These are phyloP conservation scores for Rhopilema esculentum DNA, from an alignment of 30 jellyfish, hydroid and myxozoan genomes.

Conservation along the genomic window DNA sequence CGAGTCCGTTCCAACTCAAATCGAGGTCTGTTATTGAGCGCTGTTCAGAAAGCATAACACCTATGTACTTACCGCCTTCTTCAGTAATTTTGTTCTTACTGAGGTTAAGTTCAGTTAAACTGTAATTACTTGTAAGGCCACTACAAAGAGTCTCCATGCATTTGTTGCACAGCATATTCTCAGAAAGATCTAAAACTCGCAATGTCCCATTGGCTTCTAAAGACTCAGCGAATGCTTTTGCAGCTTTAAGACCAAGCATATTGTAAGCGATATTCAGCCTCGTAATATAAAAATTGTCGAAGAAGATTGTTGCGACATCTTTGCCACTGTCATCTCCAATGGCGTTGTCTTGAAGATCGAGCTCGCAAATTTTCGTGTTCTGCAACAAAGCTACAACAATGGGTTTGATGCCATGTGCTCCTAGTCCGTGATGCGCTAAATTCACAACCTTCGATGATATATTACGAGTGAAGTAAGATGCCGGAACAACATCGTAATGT, in stretches of 20 bases:
- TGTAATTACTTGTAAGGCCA: constrained; percentile 47
- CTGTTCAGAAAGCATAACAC: constrained; percentile 58
- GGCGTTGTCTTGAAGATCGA: constrained; percentile 60
- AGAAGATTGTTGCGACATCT: constrained; percentile 53
- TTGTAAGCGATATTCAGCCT: constrained; percentile 30
- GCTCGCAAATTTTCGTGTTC: constrained; percentile 58
- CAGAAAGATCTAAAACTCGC: constrained; percentile 46
- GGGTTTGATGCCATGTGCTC: constrained; percentile 62
- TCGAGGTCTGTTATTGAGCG: constrained; percentile 62
- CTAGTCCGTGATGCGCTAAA: constrained; percentile 69
- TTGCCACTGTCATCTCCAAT: constrained; percentile 63
- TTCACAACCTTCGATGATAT: constrained; percentile 47
- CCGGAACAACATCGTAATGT: constrained; percentile 56
- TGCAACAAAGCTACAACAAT: constrained; percentile 56
- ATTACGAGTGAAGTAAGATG: constrained; percentile 63
- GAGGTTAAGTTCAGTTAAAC: constrained; percentile 39
- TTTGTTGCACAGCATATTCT: constrained; percentile 33
- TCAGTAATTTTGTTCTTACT: constrained; percentile 44
- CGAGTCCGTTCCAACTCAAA: constrained; percentile 70
- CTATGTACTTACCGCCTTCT: constrained; percentile 57
- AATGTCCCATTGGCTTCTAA: constrained; percentile 63
- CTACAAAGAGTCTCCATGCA: constrained; percentile 43
- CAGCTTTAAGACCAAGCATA: constrained; percentile 44
- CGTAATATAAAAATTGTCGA: constrained; percentile 62
- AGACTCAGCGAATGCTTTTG: constrained; percentile 48